Evolutionary conservation across 2,888 invertebrate genomes (phyloP), one percentile per base, ranked within the genome.

Genomic region (Pterostichus madidus): DNA sequence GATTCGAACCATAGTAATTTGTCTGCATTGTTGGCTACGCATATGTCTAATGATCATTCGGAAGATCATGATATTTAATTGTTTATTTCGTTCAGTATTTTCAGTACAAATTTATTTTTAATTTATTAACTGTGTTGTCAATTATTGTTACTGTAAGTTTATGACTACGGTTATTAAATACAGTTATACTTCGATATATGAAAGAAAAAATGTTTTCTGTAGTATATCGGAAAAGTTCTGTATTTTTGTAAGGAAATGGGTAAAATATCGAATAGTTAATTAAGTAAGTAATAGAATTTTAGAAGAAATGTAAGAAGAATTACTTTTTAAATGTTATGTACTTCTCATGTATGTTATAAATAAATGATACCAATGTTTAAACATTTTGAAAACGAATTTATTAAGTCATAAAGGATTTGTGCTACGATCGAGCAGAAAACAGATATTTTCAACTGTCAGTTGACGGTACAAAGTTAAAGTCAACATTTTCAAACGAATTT

Each of bases 21-120:
- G 56, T 87, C 88, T 10, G 87, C 88, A 83, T 87, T 90, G 83
- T 86, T 90, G 77, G 88, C 89, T n/a, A 88, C 87, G 83, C 88
- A 89, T 84, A 86, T 89, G 81, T 87, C 86, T 8, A 17, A 11
- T 81, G 89, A 89, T 84, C 89, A 87, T 85, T 89, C 89, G 8
- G 80, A 82, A 13, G 82, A 82, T 1, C 88, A 89, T 84, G 89
- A 89, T 53, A 88, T 88, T 86, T 89, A 86, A 39, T 5, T 52
- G n/a, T 52, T 52, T 52, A n/a, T 11, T 8, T 8, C 0, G 10
- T 52, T 52, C 13, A 11, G 8, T 10, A 52, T 52, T 52, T 52
- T 52, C 13, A 52, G 13, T 13, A 52, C 13, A 52, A 52, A 13
- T 52, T 52, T 49, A n/a, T n/a, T n/a, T n/a, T n/a, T 52, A 52